These are phyloP conservation scores for Hyposoter didymator DNA, from an alignment of 2,888 invertebrate genomes.

Conservation along the genomic window DNA sequence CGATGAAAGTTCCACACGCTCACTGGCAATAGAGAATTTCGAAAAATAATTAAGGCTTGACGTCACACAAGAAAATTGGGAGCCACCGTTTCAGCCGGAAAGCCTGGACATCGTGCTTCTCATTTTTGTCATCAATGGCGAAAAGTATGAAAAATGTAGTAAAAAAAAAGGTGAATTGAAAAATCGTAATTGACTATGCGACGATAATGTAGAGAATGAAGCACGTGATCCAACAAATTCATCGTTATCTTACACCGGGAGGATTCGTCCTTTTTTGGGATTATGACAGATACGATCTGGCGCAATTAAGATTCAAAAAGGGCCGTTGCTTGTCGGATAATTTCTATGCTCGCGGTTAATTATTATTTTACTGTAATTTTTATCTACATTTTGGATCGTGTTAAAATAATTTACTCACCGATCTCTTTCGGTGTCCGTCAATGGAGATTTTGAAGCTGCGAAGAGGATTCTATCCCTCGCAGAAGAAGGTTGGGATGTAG, in stretches of 20 bases:
- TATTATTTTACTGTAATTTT: no score
- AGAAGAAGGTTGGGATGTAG: no score
- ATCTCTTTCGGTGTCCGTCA: no score
- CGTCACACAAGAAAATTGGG: constrained; percentile 90
- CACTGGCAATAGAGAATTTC: no score
- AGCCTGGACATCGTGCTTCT: constrained; percentile 94
- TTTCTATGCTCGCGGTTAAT: constrained; percentile 98
- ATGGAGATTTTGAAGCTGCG: no score
- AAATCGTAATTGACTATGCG: not conserved
- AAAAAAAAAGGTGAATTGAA: not conserved
- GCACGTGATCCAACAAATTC: constrained; percentile 88
- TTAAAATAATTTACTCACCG: no score
- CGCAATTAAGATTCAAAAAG: constrained; percentile 96
- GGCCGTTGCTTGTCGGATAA: constrained; percentile 96
- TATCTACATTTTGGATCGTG: no score
- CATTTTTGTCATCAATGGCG: constrained; percentile 97
- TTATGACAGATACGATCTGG: constrained; percentile 98
- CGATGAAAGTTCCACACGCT: no score
- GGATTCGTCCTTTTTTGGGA: constrained; percentile 97
- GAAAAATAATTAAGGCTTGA: no score
- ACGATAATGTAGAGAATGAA: constrained; percentile 86
- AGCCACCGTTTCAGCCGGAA: constrained; percentile 91
- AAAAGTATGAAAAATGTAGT: constrained; percentile 87
- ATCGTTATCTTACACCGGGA: constrained; percentile 95
- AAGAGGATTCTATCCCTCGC: no score